Conservation (phyloP, 2,797 vertebrate species). For the Loriculus beryllinus region DNA sequence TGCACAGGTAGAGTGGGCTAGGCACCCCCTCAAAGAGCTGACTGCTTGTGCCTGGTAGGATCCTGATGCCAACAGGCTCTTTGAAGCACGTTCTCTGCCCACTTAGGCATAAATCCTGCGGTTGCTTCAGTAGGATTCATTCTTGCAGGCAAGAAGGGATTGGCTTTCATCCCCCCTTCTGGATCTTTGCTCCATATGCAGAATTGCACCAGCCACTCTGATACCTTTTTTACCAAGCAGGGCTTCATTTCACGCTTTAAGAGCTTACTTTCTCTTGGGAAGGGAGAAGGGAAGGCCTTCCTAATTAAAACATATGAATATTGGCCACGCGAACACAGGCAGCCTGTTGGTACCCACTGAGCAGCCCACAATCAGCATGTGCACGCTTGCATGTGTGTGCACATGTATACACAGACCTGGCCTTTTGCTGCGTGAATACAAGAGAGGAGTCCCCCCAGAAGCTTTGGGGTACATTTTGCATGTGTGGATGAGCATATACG, state of each 20-base stretch:
- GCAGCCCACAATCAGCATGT: neutral
- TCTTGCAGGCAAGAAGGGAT: neutral
- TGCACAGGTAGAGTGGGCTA: neutral
- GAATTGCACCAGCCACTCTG: neutral
- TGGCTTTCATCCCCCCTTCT: neutral
- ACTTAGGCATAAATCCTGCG: neutral
- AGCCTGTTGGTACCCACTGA: neutral
- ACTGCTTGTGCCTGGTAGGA: neutral
- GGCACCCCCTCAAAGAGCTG: neutral
- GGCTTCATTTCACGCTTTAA: conserved; percentile 29
- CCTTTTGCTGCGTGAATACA: accelerated
- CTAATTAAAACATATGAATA: neutral
- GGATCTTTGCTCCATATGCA: conserved; percentile 6
- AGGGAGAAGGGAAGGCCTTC: neutral
- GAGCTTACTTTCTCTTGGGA: conserved; percentile 10
- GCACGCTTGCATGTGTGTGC: accelerated
- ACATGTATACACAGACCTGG: neutral
- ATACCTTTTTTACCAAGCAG: conserved; percentile 23
- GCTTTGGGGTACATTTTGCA: neutral
- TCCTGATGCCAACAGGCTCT: neutral
- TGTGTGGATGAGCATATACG: neutral
- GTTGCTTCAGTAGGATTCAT: neutral
- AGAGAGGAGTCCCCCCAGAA: neutral
- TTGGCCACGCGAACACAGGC: neutral
- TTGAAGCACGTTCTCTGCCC: neutral